Base-by-base conservation (phyloP, 1,140 invertebrate species). In the Oryctes rhinoceros region DNA sequence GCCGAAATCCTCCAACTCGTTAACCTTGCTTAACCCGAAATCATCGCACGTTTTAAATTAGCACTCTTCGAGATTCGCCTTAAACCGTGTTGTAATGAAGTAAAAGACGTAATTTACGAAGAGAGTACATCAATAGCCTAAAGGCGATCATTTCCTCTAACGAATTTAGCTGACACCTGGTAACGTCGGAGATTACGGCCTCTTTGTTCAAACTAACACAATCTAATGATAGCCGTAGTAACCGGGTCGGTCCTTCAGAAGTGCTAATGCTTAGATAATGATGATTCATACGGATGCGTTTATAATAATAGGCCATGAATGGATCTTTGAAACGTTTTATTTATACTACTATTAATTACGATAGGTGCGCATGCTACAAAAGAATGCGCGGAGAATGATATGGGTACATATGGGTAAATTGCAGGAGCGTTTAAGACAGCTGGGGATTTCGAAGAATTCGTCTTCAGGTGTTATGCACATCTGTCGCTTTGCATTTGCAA, bases 301-400 rank as follows among this genome's bases (percentile, higher is more conserved):
- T 59, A 59, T 59, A 59, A 59, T 59, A 59, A 59, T 59, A 59
- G 53, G 53, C n/a, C 18, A 59, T 59, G 53, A 59, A 59, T 59
- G 53, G 53, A 59, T 59, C 53, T 18, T n/a, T 15, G 53, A 15
- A 53, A 59, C 53, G 18, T 59, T 59, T 59, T 59, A 59, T 59
- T 59, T 59, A 59, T 59, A 59, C 18, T 59, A 18, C 18, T 6
- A 59, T 59, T 59, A 59, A 59, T 59, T 59, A 59, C 7, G 53
- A 59, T 59, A n/a, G 53, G 53, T 59, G 18, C n/a, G 18, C 53
- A 18, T 18, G 18, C 18, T 18, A 59, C 18, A 18, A 18, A 59
- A 59, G 39, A 59, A 18, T 59, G 11, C 3, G 53, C 1, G 15
- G 15, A 59, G n/a, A 59, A 59, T 18, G 15, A 59, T 59, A 59